These are phyloP conservation scores for Rattus norvegicus DNA, from an alignment of 2,113 vertebrate species.

Conservation along the genomic window DNA sequence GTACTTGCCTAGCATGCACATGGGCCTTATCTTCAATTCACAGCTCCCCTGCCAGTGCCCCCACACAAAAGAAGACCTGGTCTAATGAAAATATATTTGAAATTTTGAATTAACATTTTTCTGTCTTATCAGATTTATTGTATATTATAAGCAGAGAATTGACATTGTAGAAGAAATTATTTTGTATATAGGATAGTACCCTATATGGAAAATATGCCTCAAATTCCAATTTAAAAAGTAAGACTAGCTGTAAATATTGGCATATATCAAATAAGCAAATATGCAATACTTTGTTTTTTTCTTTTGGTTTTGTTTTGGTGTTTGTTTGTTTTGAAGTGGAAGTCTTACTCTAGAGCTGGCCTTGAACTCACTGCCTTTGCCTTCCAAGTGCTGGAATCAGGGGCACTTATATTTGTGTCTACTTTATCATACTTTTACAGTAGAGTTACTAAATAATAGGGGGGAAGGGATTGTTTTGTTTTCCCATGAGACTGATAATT, in stretches of 20 bases:
- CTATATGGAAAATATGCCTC: neutral
- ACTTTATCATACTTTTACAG: neutral
- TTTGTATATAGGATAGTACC: neutral
- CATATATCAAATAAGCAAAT: constrained; percentile 43
- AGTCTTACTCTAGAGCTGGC: neutral
- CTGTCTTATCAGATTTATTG: constrained; percentile 52
- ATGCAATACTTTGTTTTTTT: neutral
- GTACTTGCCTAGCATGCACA: neutral
- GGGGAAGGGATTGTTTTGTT: neutral
- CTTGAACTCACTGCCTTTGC: neutral
- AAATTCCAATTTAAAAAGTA: neutral
- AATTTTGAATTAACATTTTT: constrained; percentile 19
- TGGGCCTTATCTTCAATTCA: neutral
- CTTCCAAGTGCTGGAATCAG: neutral
- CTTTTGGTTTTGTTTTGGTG: neutral
- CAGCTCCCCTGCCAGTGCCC: neutral
- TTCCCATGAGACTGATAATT: neutral
- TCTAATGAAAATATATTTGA: constrained; percentile 36
- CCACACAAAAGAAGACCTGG: neutral
- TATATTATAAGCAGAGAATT: neutral
- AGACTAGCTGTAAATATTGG: constrained; percentile 30
- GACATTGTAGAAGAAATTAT: neutral
- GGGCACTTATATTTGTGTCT: too few species aligned
- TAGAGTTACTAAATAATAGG: neutral
- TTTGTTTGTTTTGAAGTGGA: neutral